phyloP scores from a whole-genome alignment of 1,140 invertebrate species.

The Ooceraea biroi region DNA sequence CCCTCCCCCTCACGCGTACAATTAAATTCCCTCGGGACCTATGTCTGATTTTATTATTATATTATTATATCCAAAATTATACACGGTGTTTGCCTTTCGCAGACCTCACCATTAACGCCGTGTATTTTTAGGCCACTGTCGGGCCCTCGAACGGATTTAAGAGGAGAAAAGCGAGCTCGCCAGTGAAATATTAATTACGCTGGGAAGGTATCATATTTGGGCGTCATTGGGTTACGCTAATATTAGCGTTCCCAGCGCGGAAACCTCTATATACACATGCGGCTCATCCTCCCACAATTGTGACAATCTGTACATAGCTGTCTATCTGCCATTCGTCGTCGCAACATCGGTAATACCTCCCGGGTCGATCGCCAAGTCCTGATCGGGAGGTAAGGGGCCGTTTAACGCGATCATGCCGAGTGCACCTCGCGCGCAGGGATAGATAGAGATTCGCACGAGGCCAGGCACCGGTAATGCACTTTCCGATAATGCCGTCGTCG shows the following conservation, averaged over 20 bases:
- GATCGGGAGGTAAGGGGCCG: conserved; percentile 64
- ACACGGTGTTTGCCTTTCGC: not conserved
- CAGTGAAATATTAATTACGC: conserved; percentile 13
- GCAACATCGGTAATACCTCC: conserved; percentile 62
- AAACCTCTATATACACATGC: not conserved
- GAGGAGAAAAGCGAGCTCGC: not conserved
- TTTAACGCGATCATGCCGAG: conserved; percentile 55
- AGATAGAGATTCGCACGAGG: conserved; percentile 63
- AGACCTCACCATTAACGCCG: too few species aligned
- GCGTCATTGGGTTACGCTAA: conserved; percentile 21
- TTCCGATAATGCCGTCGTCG: conserved; percentile 72
- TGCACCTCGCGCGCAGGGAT: conserved; percentile 67
- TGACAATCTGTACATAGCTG: not conserved
- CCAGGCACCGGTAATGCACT: conserved; percentile 72
- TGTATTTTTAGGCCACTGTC: not conserved
- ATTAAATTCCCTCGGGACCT: too few species aligned
- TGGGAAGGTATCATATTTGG: too few species aligned
- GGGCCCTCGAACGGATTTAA: not conserved
- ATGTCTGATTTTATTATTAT: too few species aligned
- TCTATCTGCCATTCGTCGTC: conserved; percentile 54
- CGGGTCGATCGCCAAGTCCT: conserved; percentile 40
- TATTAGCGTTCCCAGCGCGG: conserved; percentile 6
- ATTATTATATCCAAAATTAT: too few species aligned
- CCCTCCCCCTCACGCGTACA: too few species aligned
- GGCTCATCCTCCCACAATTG: not conserved